Evolutionary conservation across 2,888 invertebrate genomes (phyloP), one percentile per base, ranked within the genome.

Genomic region (Eilema caniola): DNA sequence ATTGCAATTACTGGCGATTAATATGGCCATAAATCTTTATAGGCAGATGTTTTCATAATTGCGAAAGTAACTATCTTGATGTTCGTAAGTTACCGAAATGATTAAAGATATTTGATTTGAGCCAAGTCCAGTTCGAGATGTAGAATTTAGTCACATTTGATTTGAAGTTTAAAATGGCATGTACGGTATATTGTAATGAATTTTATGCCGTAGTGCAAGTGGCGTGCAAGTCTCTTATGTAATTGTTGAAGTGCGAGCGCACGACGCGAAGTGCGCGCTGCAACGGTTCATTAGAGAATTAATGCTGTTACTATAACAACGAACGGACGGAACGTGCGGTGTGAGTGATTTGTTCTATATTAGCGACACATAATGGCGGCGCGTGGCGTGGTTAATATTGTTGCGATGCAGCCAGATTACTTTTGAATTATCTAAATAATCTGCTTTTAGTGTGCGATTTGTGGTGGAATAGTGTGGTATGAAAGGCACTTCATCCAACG

Each of bases 261-360:
- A 31, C 47, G 56, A 33, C 33, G 23, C 28, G 11, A n/a, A 31
- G 47, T 31, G 61, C 47, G 28, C 59, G 25, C 16, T 64, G 53
- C 28, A 16, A 31, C 61, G 67, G 61, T 67, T 60, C 41, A 53
- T 61, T 31, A 28, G n/a, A n/a, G 14, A 67, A 47, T 67, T 31
- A 67, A 31, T 23, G 28, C 65, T 24, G 65, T 62, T 62, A 62
- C 62, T 23, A 62, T 62, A 62, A 41, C 62, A 41, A 62, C 47
- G 47, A 24, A 62, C 20, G 20, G 3, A 16, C 16, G 16, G 41
- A 41, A 14, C 47, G 53, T 10, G 33, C 16, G 33, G 11, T 24
- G 33, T 8, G 33, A 8, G 62, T 23, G 33, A 62, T 37, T 33
- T 62, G 37, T 57, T n/a, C 56, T 5, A 57, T 57, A 33, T 33